A percentile compares a stretch with the other conserved stretches of the same genome.
Conservation (phyloP, 1,140 invertebrate species). For the Drosophila willistoni region DNA sequence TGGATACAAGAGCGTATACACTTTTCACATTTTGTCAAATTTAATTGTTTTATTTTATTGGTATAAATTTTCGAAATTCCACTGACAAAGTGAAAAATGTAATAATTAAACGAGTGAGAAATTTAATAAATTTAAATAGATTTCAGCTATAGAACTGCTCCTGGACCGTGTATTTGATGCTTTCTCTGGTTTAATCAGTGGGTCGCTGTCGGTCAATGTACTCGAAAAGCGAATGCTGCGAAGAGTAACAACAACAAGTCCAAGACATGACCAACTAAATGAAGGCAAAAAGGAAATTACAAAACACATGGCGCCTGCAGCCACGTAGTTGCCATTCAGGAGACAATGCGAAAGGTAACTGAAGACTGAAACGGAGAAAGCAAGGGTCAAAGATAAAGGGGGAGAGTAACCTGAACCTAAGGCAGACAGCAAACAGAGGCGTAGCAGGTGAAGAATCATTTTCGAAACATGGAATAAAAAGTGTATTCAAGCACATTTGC, state of each 20-base stretch:
- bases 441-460: background rate
- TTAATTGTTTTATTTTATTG: constrained; percentile 63
- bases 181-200: constrained; percentile 48
- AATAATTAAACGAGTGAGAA: constrained; percentile 8
- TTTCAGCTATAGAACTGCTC: background rate
- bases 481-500: no score
- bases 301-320: constrained; percentile 69
- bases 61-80: constrained; percentile 41
- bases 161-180: background rate
- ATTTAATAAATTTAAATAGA: constrained; percentile 27
- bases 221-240: constrained; percentile 23
- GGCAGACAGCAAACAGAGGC: constrained; percentile 52
- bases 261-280: constrained; percentile 23
- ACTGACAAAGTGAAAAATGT: background rate
- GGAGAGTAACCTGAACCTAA: constrained; percentile 17
- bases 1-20: background rate
- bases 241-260: constrained; percentile 20
- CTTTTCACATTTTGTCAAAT: constrained; percentile 58
- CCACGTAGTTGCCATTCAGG: constrained; percentile 55
- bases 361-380: constrained; percentile 19
- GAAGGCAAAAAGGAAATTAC: constrained; percentile 52
- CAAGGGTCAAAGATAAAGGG: background rate
- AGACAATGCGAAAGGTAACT: constrained; percentile 53
- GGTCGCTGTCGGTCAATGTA: constrained; percentile 65
- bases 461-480: no score